Evolutionary conservation across 2,113 vertebrate genomes (phyloP), one percentile per base, ranked within the genome.

Genomic region (Dromaius novaehollandiae): DNA sequence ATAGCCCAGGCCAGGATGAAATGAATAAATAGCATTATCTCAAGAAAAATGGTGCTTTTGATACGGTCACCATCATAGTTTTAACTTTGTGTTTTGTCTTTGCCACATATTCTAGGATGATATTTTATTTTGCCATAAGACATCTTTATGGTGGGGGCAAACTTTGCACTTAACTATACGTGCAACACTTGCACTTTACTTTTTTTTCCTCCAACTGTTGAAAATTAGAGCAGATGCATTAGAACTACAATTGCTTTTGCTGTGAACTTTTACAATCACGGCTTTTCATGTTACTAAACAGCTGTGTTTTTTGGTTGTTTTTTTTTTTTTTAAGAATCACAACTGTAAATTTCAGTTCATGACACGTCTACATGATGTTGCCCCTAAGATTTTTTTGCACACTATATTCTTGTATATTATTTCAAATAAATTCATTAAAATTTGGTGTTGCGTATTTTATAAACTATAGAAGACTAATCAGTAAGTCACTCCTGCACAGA

Each of bases 351-450:
- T 98, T 98, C 96, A 98, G 97, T 98, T 98, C 98, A 98, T 98
- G 98, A 98, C 98, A 98, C 97, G 84, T 99, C 98, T 99, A 98
- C 96, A 98, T 99, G 98, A 98, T 98, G 97, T 98, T 99, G 99
- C 99, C 98, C 98, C 98, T 98, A 98, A 98, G 98, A 98, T 98
- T 99, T 97, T 56, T 99, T 99, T 98, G 99, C 99, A 99, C 99
- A 99, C 95, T 99, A 98, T 99, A 99, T 99, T 98, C 98, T 99
- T 99, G 99, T 99, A 99, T 99, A 98, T 99, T 99, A 99, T 99
- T 99, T 99, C 99, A 99, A 99, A 99, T 99, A 99, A 98, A 99
- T 98, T 94, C 98, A 97, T 96, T 98, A 98, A 98, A 98, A 97
- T 96, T 51, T 91, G 81, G 64, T 90, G 87, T 73, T 81, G 94